phyloP scores from a whole-genome alignment of 2,113 vertebrate genomes.

The Rhynchomys soricoides region DNA sequence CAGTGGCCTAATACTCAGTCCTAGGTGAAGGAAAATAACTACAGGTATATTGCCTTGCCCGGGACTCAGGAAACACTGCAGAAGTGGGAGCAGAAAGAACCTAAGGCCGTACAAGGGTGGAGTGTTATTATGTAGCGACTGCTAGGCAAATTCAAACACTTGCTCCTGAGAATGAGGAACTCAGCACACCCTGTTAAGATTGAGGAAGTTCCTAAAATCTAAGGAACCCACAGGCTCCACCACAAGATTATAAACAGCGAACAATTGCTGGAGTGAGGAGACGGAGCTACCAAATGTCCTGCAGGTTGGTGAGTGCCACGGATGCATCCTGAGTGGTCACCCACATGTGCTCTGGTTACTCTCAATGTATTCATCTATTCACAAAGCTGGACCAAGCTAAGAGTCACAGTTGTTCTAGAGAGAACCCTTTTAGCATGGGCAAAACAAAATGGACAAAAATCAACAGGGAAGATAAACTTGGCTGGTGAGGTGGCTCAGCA shows the following conservation, averaged over 20 bases:
- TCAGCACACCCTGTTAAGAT: neutral
- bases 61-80: neutral
- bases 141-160: neutral
- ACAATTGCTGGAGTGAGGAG: neutral
- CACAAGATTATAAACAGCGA: neutral
- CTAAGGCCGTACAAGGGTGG: neutral
- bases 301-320: neutral
- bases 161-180: neutral
- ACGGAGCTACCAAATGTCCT: neutral
- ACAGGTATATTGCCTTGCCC: neutral
- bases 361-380: neutral
- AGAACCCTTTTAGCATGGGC: neutral
- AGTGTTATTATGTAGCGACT: neutral
- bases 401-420: neutral
- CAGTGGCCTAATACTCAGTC: neutral
- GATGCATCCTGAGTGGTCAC: neutral
- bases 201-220: neutral
- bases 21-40: neutral
- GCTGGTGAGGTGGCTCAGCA: neutral
- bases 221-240: neutral
- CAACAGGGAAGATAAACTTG: neutral
- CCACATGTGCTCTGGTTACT: neutral
- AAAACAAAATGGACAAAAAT: neutral
- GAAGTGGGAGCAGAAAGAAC: neutral
- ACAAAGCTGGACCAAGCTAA: neutral